Conservation (phyloP, 2,113 vertebrate species). For the Dicaeum eximium region DNA sequence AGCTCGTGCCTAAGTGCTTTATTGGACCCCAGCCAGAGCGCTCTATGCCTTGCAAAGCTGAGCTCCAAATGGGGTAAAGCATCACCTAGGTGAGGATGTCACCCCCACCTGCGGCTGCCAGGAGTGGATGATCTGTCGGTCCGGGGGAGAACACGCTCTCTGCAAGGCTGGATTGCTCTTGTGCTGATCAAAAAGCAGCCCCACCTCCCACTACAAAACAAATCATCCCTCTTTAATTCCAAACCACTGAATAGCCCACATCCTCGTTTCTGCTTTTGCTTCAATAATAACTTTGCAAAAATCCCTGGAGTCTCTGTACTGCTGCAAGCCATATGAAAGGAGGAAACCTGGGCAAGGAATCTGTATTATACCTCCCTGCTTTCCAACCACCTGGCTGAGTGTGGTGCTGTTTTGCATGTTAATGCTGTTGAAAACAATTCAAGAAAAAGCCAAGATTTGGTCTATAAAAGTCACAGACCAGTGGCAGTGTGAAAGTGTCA, state of each 20-base stretch:
- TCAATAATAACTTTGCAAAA: background rate
- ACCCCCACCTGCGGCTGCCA: constrained; percentile 45
- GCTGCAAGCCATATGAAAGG: background rate
- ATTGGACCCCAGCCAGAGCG: constrained; percentile 30
- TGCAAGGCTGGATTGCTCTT: background rate
- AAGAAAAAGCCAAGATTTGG: background rate
- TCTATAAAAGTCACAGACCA: background rate
- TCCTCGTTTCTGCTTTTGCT: background rate
- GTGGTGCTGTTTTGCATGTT: background rate
- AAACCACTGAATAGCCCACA: background rate
- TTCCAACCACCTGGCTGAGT: background rate
- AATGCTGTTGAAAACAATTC: background rate
- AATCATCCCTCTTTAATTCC: background rate
- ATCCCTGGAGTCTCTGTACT: background rate
- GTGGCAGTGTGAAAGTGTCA: background rate
- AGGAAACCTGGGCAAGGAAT: background rate
- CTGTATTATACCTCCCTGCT: background rate
- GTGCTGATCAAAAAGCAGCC: background rate
- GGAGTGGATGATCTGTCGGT: background rate
- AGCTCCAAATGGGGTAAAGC: constrained; percentile 41
- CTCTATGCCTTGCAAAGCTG: constrained; percentile 12
- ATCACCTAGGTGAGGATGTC: constrained; percentile 57
- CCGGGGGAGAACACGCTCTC: background rate
- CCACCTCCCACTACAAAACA: background rate
- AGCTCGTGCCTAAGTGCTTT: constrained; percentile 56